Evolutionary conservation across 2,888 invertebrate genomes (phyloP).

Genomic region (Zygogramma bicolorata): DNA sequence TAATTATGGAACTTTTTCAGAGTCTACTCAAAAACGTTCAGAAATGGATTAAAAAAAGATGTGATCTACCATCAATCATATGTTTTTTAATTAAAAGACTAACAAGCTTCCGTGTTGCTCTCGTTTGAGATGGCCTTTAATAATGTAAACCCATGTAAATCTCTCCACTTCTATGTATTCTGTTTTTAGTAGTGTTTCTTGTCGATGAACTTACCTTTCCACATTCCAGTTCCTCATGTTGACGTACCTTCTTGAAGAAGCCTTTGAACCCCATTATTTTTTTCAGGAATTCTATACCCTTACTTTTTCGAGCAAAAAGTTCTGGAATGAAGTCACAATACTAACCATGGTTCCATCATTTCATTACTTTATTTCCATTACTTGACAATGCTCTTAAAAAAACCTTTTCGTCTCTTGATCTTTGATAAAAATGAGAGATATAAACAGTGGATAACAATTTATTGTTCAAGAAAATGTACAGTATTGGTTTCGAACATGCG

Average conservation of each 20-base stretch:
- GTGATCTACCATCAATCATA: too few species aligned
- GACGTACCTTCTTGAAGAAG: neutral
- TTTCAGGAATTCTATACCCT: constrained; percentile 18
- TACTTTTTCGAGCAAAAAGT: constrained; percentile 42
- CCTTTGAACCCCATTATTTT: neutral
- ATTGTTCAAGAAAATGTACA: constrained; percentile 50
- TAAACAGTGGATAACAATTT: constrained; percentile 63
- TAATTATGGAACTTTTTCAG: too few species aligned
- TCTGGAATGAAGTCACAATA: constrained; percentile 60
- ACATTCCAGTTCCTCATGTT: too few species aligned
- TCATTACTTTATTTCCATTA: neutral
- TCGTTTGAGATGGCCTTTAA: too few species aligned
- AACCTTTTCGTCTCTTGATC: constrained; percentile 1
- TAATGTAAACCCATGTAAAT: too few species aligned
- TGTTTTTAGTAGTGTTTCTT: too few species aligned
- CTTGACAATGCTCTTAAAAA: neutral
- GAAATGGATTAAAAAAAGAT: too few species aligned
- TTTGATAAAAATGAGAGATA: constrained; percentile 8
- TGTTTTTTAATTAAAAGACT: too few species aligned
- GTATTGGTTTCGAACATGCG: constrained; percentile 54
- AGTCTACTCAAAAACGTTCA: too few species aligned
- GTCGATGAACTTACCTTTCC: too few species aligned
- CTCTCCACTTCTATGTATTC: too few species aligned
- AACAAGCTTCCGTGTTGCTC: too few species aligned
- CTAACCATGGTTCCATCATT: neutral